Evolutionary conservation across 2,888 invertebrate species (phyloP).

Genomic region (Sphecodes monilicornis): DNA sequence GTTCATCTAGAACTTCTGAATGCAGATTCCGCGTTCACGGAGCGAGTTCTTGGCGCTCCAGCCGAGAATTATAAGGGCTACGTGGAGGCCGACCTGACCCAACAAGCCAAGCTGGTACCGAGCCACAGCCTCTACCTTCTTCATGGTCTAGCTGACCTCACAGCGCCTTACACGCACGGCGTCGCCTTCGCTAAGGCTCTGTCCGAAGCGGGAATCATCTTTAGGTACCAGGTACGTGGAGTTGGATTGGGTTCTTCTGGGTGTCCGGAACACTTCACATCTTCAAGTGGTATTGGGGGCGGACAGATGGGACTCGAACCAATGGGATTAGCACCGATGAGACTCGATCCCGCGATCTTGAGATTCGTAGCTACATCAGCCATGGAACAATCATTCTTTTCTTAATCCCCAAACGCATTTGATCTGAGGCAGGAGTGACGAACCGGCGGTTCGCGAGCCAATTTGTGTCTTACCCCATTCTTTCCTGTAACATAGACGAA

Average conservation of each 20-base stretch:
- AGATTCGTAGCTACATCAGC: too few species aligned
- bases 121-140: constrained; percentile 94
- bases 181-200: constrained; percentile 95
- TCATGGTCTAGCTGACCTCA: constrained; percentile 96
- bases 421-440: too few species aligned
- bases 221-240: constrained; percentile 93
- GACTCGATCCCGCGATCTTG: too few species aligned
- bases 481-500: too few species aligned
- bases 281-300: not conserved
- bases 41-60: constrained; percentile 95
- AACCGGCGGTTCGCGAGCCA: too few species aligned
- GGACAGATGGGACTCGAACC: too few species aligned
- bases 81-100: constrained; percentile 96
- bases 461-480: too few species aligned
- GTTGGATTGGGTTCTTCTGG: not conserved
- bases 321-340: too few species aligned
- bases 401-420: too few species aligned
- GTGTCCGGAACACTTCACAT: not conserved
- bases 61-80: constrained; percentile 95
- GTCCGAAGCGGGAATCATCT: constrained; percentile 94
- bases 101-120: constrained; percentile 94
- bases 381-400: too few species aligned
- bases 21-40: constrained; percentile 97
- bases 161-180: constrained; percentile 97
- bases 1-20: not conserved